phyloP scores from a whole-genome alignment of 2,797 vertebrate genomes.

The Gymnothorax reevesii region DNA sequence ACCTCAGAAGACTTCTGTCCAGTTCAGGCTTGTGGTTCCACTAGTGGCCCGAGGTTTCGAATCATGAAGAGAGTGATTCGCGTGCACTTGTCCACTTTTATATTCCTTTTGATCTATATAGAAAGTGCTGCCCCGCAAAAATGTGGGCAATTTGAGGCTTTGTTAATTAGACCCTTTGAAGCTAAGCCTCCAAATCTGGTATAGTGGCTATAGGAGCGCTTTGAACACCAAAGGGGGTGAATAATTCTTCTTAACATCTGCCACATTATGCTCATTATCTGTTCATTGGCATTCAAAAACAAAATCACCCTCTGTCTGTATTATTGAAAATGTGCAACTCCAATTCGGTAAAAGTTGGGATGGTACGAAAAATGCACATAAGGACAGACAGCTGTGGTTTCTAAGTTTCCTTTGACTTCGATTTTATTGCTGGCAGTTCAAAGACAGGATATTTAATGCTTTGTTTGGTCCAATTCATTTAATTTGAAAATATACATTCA shows the following conservation, averaged over 20 bases:
- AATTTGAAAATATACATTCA: too few species aligned
- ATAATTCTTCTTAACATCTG: conserved; percentile 40
- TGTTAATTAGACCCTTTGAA: conserved; percentile 50
- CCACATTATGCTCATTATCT: neutral
- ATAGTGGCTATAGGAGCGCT: conserved; percentile 56
- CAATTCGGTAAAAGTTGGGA: too few species aligned
- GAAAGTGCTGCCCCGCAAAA: conserved; percentile 49
- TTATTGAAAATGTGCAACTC: neutral
- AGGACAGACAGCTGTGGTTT: too few species aligned
- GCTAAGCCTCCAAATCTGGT: conserved; percentile 57
- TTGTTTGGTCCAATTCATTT: too few species aligned
- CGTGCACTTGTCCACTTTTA: neutral
- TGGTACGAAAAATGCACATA: too few species aligned
- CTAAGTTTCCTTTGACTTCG: too few species aligned
- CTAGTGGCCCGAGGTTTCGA: conserved; percentile 29
- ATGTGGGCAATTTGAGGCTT: conserved; percentile 56
- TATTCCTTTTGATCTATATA: conserved; percentile 31
- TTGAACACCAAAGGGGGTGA: conserved; percentile 49
- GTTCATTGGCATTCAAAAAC: neutral
- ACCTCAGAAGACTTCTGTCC: conserved; percentile 60
- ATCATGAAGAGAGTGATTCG: conserved; percentile 5
- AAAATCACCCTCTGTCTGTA: neutral
- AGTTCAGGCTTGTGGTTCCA: conserved; percentile 58
- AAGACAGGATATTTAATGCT: too few species aligned
- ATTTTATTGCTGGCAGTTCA: too few species aligned